phyloP scores from a whole-genome alignment of 2,113 vertebrate genomes.

The cat (Felis catus) region F.catus_Fca126_mat1.0 CM031414.1:77034001-77034500 shows the following conservation, averaged over 20 bases:
- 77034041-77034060: not conserved
- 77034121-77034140: constrained; percentile 73
- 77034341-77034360: constrained; percentile 33
- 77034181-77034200: constrained; percentile 77
- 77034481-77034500: not conserved
- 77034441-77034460: not conserved
- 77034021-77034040: not conserved
- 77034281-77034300: constrained; percentile 76
- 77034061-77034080: not conserved
- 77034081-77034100: constrained; percentile 66
- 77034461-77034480: not conserved
- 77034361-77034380: constrained; percentile 50
- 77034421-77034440: not conserved
- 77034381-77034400: not conserved
- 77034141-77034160: constrained; percentile 46
- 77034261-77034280: constrained; percentile 74
- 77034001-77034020: not conserved
- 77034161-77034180: constrained; percentile 69
- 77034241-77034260: constrained; percentile 79
- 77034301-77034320: constrained; percentile 76
- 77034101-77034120: constrained; percentile 48
- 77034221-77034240: constrained; percentile 75
- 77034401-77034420: not conserved
- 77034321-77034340: constrained; percentile 57
- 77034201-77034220: constrained; percentile 73